A percentile compares a stretch with the other conserved stretches of the same genome.
Evolutionary conservation across 1,140 invertebrate genomes (phyloP).

Genomic region (Monomorium pharaonis): DNA sequence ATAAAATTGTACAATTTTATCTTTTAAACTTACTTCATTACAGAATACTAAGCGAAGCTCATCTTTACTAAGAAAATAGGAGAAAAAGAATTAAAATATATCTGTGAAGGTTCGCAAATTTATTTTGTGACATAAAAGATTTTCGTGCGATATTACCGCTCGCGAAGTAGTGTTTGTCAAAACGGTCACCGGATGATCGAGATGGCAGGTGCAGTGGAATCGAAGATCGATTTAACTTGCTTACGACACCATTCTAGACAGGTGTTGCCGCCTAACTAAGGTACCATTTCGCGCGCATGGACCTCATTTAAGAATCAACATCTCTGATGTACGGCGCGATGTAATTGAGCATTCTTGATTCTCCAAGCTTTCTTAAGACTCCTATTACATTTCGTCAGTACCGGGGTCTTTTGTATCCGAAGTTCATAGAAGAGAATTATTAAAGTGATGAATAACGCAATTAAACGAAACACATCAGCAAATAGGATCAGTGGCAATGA

Average conservation of each 20-base stretch:
- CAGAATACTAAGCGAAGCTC: background rate
- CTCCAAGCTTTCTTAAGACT: constrained; percentile 3
- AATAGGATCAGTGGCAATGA: background rate
- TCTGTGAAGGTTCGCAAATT: background rate
- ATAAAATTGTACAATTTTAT: background rate
- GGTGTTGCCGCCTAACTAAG: constrained; percentile 41
- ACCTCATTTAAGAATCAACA: constrained; percentile 4
- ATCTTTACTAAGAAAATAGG: background rate
- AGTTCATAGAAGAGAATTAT: background rate
- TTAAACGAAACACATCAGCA: background rate
- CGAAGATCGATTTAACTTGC: constrained; percentile 52
- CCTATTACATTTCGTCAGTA: constrained; percentile 7
- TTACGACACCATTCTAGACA: constrained; percentile 32
- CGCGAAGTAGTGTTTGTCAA: constrained; percentile 9
- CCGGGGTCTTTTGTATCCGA: background rate
- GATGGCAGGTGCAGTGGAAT: background rate
- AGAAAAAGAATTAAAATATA: background rate
- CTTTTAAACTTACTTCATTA: background rate
- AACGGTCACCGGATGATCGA: background rate
- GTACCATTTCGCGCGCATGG: constrained; percentile 47
- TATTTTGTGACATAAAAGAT: background rate
- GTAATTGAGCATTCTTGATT: constrained; percentile 37
- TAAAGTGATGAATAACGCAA: background rate
- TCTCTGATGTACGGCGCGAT: constrained; percentile 26
- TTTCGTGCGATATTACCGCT: constrained; percentile 3